Evolutionary conservation across 2,797 vertebrate genomes (phyloP).

Genomic region (Sebastes variabilis): DNA sequence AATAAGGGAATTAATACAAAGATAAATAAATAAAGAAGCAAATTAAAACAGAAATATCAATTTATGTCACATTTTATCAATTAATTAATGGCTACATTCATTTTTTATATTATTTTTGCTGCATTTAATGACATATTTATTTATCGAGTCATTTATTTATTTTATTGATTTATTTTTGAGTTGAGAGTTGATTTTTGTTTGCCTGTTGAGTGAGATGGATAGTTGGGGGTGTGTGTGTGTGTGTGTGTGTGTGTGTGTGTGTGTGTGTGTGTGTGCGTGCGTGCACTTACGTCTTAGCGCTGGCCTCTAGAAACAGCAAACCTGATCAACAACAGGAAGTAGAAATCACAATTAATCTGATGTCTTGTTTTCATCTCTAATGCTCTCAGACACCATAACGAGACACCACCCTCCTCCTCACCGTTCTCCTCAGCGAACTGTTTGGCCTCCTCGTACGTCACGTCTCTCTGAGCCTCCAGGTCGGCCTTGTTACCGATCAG

Average conservation of each 20-base stretch:
- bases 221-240: neutral
- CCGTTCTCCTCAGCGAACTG: constrained; percentile 99
- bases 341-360: neutral
- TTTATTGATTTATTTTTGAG: too few relatives aligned
- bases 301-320: constrained; percentile 96
- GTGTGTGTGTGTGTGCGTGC: neutral
- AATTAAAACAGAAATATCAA: too few relatives aligned
- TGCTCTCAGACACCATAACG: neutral
- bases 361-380: neutral
- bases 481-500: constrained; percentile 98
- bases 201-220: neutral
- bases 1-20: too few relatives aligned
- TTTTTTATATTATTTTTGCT: too few relatives aligned
- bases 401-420: constrained; percentile 64
- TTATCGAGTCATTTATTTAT: too few relatives aligned
- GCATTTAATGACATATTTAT: too few relatives aligned
- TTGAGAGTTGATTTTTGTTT: too few relatives aligned
- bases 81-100: too few relatives aligned
- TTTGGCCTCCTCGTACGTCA: constrained; percentile 98
- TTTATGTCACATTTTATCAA: too few relatives aligned
- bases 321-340: constrained; percentile 76
- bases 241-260: neutral
- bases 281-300: constrained; percentile 96
- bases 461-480: constrained; percentile 96
- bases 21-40: too few relatives aligned